Evolutionary conservation across 2,797 vertebrate species (phyloP).

Genomic region (Limnodromus scolopaceus): DNA sequence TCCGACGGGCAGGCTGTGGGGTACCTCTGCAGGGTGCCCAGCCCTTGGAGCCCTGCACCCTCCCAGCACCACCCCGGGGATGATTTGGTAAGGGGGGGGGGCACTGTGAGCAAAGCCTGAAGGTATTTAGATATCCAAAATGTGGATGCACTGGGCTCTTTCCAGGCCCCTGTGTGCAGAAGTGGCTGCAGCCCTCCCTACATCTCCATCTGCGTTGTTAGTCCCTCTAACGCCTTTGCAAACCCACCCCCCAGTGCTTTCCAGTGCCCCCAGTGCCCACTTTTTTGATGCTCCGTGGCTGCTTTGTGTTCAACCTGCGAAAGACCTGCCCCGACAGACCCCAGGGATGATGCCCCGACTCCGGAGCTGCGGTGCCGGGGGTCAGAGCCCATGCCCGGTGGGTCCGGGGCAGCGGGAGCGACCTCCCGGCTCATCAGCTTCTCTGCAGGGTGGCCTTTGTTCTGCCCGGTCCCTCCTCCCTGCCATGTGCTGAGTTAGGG

Average conservation of each 20-base stretch:
- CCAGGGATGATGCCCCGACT: accelerated
- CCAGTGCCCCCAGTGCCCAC: accelerated
- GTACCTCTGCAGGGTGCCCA: background rate
- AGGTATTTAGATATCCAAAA: background rate
- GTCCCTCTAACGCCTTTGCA: background rate
- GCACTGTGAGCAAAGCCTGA: background rate
- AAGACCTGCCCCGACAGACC: accelerated
- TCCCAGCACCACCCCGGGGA: accelerated
- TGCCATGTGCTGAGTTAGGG: conserved; percentile 87
- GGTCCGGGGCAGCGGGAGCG: background rate
- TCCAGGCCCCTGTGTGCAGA: background rate
- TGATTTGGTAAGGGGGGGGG: background rate
- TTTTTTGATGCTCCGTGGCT: accelerated
- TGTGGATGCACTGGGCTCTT: accelerated
- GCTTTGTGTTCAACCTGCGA: background rate
- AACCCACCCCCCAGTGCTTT: too few relatives aligned
- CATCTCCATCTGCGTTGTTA: background rate
- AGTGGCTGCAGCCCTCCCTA: background rate
- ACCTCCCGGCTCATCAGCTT: conserved; percentile 76
- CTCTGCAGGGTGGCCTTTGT: conserved; percentile 63
- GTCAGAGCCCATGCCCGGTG: background rate
- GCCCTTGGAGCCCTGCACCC: accelerated
- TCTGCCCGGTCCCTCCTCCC: conserved; percentile 71
- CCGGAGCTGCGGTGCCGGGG: accelerated
- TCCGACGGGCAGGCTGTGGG: accelerated